These are phyloP conservation scores for Sisor rabdophorus DNA, from an alignment of 2,113 vertebrate species.

Conservation along the genomic window DNA sequence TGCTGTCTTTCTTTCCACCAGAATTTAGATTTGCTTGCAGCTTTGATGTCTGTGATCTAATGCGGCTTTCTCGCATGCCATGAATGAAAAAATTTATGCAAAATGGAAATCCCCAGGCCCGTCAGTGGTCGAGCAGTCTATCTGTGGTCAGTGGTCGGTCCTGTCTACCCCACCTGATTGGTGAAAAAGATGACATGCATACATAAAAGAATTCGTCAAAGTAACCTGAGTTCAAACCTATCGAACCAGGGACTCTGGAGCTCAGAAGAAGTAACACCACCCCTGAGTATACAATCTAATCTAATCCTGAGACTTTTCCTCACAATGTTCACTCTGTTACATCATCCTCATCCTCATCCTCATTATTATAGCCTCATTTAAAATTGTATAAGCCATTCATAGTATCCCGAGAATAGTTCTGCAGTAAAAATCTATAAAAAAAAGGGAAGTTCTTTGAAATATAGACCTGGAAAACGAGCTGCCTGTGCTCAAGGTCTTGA, in stretches of 20 bases:
- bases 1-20: no score
- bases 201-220: not conserved
- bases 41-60: no score
- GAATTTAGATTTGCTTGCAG: no score
- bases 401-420: not conserved
- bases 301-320: not conserved
- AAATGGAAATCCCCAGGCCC: no score
- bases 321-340: not conserved
- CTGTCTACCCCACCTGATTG: not conserved
- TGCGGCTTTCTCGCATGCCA: no score
- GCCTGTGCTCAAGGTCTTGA: no score
- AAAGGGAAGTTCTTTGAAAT: not conserved
- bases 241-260: not conserved
- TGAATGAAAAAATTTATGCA: not conserved
- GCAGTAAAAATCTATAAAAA: no score
- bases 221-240: not conserved
- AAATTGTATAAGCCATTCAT: not conserved
- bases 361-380: not conserved
- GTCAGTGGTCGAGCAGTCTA: not conserved
- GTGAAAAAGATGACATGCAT: not conserved
- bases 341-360: not conserved
- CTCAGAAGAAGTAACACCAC: not conserved
- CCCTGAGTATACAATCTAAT: not conserved
- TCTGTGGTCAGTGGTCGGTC: not conserved
- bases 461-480: not conserved